Percentiles rank a stretch among this genome's conserved stretches.
Evolutionary conservation across 2,888 invertebrate species (phyloP).

Genomic region (Caenorhabditis sp.): DNA sequence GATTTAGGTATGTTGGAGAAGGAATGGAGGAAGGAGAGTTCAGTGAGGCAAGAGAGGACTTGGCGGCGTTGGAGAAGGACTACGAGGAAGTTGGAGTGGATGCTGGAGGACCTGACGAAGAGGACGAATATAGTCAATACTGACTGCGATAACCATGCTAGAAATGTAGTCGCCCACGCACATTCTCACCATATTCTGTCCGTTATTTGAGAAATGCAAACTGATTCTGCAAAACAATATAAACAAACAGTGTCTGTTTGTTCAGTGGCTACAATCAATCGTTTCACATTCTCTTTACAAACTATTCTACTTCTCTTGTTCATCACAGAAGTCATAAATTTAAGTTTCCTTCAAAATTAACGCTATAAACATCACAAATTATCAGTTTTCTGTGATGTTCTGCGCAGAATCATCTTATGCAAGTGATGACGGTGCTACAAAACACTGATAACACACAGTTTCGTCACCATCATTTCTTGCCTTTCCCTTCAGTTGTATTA

Average conservation of each 20-base stretch:
- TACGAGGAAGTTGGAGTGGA: conserved; percentile 70
- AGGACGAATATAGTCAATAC: conserved; percentile 62
- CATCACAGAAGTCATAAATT: conserved; percentile 21
- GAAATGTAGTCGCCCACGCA: background rate
- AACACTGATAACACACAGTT: conserved; percentile 42
- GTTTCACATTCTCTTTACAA: background rate
- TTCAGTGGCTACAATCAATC: background rate
- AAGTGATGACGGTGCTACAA: conserved; percentile 43
- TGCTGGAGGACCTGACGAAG: conserved; percentile 62
- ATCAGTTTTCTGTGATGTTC: conserved; percentile 32
- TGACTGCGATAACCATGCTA: background rate
- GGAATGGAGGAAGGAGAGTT: conserved; percentile 79
- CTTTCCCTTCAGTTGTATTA: background rate
- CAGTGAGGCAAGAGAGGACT: conserved; percentile 76
- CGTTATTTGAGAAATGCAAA: too few species aligned
- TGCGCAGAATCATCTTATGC: conserved; percentile 43
- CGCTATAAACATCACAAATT: conserved; percentile 1
- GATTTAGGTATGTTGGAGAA: conserved; percentile 82
- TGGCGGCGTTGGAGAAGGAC: conserved; percentile 72
- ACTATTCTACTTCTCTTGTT: too few species aligned
- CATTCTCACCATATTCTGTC: too few species aligned
- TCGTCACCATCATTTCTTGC: conserved; percentile 14
- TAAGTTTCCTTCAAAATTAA: background rate
- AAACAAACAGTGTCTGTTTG: conserved; percentile 18
- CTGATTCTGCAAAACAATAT: background rate